Evolutionary conservation across 2,113 vertebrate genomes (phyloP).

Genomic region (Cheilinus undulatus): DNA sequence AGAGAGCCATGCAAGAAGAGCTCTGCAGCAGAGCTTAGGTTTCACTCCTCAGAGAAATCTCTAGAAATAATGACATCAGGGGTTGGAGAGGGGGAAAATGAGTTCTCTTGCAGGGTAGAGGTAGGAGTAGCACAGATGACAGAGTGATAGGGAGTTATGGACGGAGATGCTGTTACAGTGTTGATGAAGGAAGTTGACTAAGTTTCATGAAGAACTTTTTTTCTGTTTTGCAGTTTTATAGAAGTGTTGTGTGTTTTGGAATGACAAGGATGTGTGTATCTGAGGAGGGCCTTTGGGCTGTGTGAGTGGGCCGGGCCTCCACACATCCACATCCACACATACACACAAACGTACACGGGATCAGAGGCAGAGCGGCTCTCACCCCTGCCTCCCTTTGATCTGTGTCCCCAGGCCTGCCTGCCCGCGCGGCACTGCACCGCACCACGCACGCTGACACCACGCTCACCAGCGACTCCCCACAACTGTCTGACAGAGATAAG

Average conservation of each 20-base stretch:
- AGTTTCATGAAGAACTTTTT: constrained; percentile 72
- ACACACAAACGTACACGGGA: constrained; percentile 81
- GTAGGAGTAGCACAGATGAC: constrained; percentile 12
- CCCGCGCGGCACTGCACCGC: constrained; percentile 85
- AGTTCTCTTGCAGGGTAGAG: constrained; percentile 8
- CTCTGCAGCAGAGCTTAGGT: constrained; percentile 42
- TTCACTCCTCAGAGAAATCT: constrained; percentile 43
- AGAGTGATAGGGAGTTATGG: constrained; percentile 10
- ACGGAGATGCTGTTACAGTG: constrained; percentile 55
- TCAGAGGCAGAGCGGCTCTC: constrained; percentile 90
- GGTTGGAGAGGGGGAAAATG: not conserved
- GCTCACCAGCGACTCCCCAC: constrained; percentile 96
- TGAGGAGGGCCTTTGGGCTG: constrained; percentile 79
- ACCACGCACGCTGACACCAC: constrained; percentile 91
- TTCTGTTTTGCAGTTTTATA: constrained; percentile 72
- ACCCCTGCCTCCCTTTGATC: constrained; percentile 95
- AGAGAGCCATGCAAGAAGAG: constrained; percentile 38
- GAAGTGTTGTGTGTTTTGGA: constrained; percentile 82
- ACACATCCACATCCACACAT: constrained; percentile 54
- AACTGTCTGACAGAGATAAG: constrained; percentile 99
- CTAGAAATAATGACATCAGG: constrained; percentile 38
- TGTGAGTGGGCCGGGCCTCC: constrained; percentile 84
- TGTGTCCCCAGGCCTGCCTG: constrained; percentile 97
- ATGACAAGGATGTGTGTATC: constrained; percentile 77
- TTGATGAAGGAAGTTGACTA: constrained; percentile 68